Base-by-base conservation (phyloP, 2,888 invertebrate genomes). In the Adelphocoris suturalis region DNA sequence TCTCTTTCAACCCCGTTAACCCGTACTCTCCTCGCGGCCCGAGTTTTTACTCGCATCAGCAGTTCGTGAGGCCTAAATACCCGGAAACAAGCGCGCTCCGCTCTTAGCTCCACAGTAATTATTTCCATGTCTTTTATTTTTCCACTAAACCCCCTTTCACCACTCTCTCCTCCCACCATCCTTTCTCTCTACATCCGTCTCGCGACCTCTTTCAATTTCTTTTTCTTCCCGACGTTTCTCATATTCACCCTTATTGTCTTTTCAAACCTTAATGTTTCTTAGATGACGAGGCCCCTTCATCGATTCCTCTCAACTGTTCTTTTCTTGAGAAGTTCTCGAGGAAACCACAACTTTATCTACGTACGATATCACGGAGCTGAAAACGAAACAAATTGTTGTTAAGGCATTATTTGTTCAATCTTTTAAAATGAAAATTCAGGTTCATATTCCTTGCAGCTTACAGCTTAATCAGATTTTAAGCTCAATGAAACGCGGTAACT, bases 211-310 rank as follows among this genome's bases (percentile, higher is more conserved):
- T 78, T 46, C 28, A 14, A 9, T 14, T 47, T 47, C 78, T 46
- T 46, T 46, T 19, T 46, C 46, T 16, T 46, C 19, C 19, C 78
- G 68, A 23, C 14, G 78, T 78, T 47, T 37, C 78, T 78, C 78
- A 78, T 78, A 78, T 78, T 78, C 78, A 78, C 78, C 46, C 76
- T 78, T 46, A 78, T 78, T 78, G 78, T 78, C 78, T 78, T 78
- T 46, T 27, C 78, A 78, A 46, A 78, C 46, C 78, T 78, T 78
- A 78, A 78, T 78, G 78, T 78, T 78, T 47, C 78, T n/a, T 47
- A 47, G 68, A 19, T 16, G 27, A 27, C 46, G 76, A 12, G 7
- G 12, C 78, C n/a, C 16, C 28, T 46, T 28, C 28, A 78, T 78
- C 78, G 78, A 78, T 78, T 78, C 16, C 27, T 27, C 76, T 46